A percentile compares a stretch with the other conserved stretches of the same genome.
Evolutionary conservation across 2,888 invertebrate genomes (phyloP).

Genomic region (Stenoptilia bipunctidactyla): DNA sequence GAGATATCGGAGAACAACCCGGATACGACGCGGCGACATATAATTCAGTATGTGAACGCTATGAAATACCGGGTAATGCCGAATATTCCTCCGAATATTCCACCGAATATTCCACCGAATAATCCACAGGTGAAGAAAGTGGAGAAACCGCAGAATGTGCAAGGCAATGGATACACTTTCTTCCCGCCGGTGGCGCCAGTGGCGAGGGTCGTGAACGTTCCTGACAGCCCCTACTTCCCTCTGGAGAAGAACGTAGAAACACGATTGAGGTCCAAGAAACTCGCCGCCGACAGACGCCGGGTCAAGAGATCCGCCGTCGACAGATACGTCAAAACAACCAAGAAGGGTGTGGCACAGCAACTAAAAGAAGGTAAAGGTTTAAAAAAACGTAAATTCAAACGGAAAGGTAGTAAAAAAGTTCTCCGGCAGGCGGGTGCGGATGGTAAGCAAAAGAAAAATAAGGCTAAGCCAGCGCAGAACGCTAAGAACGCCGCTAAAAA

Average conservation of each 20-base stretch:
- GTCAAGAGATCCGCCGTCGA: constrained; percentile 22
- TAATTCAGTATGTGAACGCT: no score
- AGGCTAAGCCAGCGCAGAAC: not conserved
- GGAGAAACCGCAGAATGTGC: no score
- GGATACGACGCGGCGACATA: no score
- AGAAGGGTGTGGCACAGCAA: not conserved
- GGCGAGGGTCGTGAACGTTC: constrained; percentile 14
- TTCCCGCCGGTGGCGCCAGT: constrained; percentile 22
- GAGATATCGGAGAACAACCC: no score
- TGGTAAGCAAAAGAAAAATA: not conserved
- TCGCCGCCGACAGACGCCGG: constrained; percentile 22
- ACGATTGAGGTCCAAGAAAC: constrained; percentile 34
- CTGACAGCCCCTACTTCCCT: constrained; percentile 33
- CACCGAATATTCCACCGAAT: no score
- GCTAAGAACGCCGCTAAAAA: not conserved
- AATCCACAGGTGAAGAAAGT: no score
- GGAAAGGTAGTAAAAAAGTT: no score
- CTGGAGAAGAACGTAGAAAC: constrained; percentile 17
- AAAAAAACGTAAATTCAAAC: not conserved
- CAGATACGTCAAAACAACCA: not conserved
- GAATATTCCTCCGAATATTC: no score
- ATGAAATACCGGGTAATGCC: no score
- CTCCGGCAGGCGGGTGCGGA: no score
- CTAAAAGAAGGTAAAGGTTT: not conserved
- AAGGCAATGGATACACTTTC: constrained; percentile 18